Evolutionary conservation across 2,113 vertebrate genomes (phyloP).

Genomic region (Stercorarius parasiticus): DNA sequence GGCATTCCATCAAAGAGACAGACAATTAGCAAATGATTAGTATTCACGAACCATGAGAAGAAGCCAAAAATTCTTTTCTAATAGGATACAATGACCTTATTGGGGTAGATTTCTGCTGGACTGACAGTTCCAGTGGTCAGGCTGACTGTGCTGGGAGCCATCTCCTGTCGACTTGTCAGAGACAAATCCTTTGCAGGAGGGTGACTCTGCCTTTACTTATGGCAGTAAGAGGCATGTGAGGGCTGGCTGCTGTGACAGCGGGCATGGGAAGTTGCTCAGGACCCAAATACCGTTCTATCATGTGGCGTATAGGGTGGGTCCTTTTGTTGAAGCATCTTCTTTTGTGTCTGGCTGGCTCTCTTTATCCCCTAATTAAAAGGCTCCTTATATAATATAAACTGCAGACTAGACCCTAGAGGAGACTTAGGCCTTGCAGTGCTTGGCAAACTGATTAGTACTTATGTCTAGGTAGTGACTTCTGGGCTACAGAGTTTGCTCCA

Average conservation of each 20-base stretch:
- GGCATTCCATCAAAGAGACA: not conserved
- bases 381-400: not conserved
- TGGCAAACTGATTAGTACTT: not conserved
- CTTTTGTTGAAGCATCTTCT: not conserved
- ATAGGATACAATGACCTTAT: not conserved
- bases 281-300: not conserved
- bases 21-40: conserved; percentile 47
- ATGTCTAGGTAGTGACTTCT: not conserved
- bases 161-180: not conserved
- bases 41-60: not conserved
- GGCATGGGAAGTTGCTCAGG: not conserved
- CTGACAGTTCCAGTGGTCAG: not conserved
- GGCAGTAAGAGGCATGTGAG: not conserved
- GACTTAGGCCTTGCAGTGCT: not conserved
- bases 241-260: not conserved
- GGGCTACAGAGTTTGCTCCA: not conserved
- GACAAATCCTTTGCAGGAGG: not conserved
- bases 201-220: not conserved
- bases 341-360: not conserved
- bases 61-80: conserved; percentile 31
- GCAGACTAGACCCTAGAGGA: not conserved
- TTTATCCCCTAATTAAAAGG: not conserved
- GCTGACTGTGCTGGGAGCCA: not conserved
- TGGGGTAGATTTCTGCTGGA: not conserved
- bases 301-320: not conserved